A percentile compares a stretch with the other conserved stretches of the same genome.
These are phyloP conservation scores for Griposia aprilina DNA, from an alignment of 2,888 invertebrate species.

Conservation along the genomic window DNA sequence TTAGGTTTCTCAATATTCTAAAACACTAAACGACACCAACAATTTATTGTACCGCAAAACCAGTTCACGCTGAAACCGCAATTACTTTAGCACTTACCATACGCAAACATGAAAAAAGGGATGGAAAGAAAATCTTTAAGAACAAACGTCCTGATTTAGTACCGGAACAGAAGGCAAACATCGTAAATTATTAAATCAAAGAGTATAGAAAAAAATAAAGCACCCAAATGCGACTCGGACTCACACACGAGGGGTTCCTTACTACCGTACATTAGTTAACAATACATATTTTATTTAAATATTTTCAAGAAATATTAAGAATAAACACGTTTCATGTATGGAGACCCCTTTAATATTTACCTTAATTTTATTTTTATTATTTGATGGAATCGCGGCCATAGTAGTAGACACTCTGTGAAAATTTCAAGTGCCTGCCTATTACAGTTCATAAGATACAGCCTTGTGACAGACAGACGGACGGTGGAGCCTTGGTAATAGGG, in stretches of 20 bases:
- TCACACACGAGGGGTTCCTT: too few relatives aligned
- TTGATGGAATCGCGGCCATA: too few relatives aligned
- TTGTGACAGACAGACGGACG: too few relatives aligned
- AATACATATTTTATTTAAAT: too few relatives aligned
- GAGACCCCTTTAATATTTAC: too few relatives aligned
- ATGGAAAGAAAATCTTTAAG: constrained; percentile 23
- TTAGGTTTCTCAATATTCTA: background rate
- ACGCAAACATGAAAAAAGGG: constrained; percentile 39
- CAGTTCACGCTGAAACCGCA: constrained; percentile 17
- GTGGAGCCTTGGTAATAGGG: background rate
- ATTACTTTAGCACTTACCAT: constrained; percentile 44
- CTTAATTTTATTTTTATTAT: too few relatives aligned
- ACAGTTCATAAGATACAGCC: background rate
- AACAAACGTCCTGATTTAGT: constrained; percentile 64
- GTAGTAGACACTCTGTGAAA: background rate
- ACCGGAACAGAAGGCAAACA: constrained; percentile 64
- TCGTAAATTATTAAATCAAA: constrained; percentile 73
- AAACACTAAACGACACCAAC: background rate
- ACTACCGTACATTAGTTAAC: too few relatives aligned
- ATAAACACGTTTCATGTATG: too few relatives aligned
- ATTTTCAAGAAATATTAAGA: too few relatives aligned
- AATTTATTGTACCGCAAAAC: background rate
- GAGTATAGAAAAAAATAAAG: constrained; percentile 47
- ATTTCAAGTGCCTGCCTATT: background rate
- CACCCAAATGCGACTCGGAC: background rate